These are phyloP conservation scores for Aptenodytes forsteri DNA, from an alignment of 2,113 vertebrate species.

Conservation along the genomic window DNA sequence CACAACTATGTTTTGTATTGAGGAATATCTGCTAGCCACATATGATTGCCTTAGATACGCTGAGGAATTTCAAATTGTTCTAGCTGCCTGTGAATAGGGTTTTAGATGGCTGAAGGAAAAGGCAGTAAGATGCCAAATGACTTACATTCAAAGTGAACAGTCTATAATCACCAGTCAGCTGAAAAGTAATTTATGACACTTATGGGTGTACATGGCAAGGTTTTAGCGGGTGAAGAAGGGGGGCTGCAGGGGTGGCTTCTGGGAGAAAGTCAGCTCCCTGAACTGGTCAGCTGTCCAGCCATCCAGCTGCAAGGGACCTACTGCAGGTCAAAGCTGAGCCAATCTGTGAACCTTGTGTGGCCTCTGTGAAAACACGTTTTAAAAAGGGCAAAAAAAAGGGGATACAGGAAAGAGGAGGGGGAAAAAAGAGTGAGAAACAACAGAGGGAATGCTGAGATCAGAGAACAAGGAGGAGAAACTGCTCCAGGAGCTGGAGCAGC, in stretches of 20 bases:
- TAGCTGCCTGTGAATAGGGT: neutral
- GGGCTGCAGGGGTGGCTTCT: neutral
- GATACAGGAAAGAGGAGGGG: neutral
- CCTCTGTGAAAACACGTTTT: neutral
- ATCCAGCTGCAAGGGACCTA: neutral
- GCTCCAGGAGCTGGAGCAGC: neutral
- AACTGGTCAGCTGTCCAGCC: neutral
- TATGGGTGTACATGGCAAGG: neutral
- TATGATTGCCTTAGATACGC: fast-evolving
- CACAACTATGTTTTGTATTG: neutral
- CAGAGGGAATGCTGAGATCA: neutral
- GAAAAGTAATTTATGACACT: neutral
- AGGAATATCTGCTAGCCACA: neutral
- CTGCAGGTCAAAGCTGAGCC: neutral
- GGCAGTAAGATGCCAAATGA: neutral
- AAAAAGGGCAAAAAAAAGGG: neutral
- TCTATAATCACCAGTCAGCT: neutral
- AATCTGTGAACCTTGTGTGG: too few species aligned
- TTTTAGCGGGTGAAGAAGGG: neutral
- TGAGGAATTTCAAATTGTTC: neutral
- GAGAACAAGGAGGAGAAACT: neutral
- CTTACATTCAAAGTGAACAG: neutral
- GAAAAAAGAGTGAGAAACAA: neutral
- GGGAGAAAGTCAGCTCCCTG: neutral
- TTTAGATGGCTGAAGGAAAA: neutral